Percentiles rank a stretch among this genome's conserved stretches.
Conservation (phyloP, 2,797 vertebrate species). For the Esox masquinongy region DNA sequence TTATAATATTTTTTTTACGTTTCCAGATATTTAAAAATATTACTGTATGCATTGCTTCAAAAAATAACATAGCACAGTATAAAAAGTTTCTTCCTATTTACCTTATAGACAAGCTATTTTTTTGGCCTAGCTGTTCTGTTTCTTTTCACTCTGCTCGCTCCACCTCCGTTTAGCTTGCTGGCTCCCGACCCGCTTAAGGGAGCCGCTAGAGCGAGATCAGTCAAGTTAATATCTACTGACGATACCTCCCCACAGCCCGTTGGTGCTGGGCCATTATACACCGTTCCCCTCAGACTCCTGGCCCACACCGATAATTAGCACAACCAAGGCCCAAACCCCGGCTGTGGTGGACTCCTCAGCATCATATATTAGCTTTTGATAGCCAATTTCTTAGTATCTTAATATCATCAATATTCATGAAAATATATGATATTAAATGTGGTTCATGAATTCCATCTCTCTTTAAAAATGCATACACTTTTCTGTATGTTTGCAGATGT, state of each 20-base stretch:
- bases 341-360: not conserved
- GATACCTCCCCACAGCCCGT: no score
- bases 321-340: no score
- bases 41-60: not conserved
- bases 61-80: not conserved
- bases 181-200: no score
- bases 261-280: no score
- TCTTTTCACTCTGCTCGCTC: no score
- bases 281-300: no score
- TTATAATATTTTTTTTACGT: not conserved
- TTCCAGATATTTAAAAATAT: not conserved
- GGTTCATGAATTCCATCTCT: not conserved
- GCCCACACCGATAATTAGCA: no score
- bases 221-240: no score
- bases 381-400: not conserved
- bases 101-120: no score
- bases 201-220: no score
- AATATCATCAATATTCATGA: slow-evolving; percentile 12
- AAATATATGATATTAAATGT: slow-evolving; percentile 3
- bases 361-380: not conserved
- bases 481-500: not conserved
- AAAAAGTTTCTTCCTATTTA: not conserved
- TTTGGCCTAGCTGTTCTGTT: no score
- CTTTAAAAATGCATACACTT: not conserved
- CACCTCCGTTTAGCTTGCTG: no score